Evolutionary conservation across 2,888 invertebrate species (phyloP).

Genomic region (Acronicta leporina): DNA sequence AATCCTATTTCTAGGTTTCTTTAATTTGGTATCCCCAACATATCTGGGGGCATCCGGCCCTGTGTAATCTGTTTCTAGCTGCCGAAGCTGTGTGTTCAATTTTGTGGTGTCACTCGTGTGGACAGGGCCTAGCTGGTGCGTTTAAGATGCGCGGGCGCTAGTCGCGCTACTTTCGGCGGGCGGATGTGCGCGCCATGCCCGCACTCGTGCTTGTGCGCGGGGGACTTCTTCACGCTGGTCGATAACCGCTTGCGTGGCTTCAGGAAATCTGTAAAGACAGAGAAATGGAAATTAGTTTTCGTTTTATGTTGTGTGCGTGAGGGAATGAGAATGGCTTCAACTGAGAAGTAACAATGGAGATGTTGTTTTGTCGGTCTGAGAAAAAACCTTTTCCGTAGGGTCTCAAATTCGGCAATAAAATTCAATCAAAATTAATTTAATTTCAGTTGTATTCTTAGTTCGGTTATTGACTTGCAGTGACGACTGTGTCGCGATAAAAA

Average conservation of each 20-base stretch:
- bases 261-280: slow-evolving; percentile 90
- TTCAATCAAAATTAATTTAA: slow-evolving; percentile 46
- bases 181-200: slow-evolving; percentile 84
- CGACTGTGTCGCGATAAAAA: slow-evolving; percentile 46
- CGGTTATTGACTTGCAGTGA: slow-evolving; percentile 45
- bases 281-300: slow-evolving; percentile 45
- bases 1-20: slow-evolving; percentile 3
- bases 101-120: slow-evolving; percentile 51
- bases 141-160: slow-evolving; percentile 80
- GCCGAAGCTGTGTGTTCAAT: slow-evolving; percentile 59
- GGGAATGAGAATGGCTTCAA: slow-evolving; percentile 1
- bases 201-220: slow-evolving; percentile 83
- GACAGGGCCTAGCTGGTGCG: slow-evolving; percentile 79
- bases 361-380: slow-evolving; percentile 18
- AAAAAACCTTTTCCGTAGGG: slow-evolving; percentile 27
- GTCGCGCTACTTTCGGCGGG: slow-evolving; percentile 84
- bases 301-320: slow-evolving; percentile 4
- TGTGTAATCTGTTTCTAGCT: slow-evolving; percentile 57
- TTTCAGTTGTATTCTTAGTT: slow-evolving; percentile 44
- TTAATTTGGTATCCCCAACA: slow-evolving; percentile 2
- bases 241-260: slow-evolving; percentile 90
- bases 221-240: slow-evolving; percentile 85
- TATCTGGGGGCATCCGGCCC: slow-evolving; percentile 30
- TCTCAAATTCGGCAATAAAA: slow-evolving; percentile 49
- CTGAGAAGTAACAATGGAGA: slow-evolving; percentile 29